Evolutionary conservation across 2,888 invertebrate species (phyloP), one percentile per base, ranked within the genome.

Genomic region (Erebia ligea): DNA sequence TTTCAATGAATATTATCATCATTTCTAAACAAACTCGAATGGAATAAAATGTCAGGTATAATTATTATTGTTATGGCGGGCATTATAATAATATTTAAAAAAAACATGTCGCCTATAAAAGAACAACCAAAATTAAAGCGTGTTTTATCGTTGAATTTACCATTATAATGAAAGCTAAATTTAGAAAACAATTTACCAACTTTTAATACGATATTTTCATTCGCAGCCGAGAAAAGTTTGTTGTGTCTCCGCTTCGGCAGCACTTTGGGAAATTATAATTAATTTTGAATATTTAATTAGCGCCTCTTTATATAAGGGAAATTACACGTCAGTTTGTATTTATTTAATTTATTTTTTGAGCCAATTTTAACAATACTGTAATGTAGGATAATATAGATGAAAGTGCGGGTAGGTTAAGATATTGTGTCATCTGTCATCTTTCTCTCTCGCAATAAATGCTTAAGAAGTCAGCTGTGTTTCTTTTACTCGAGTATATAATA

Each of bases 201-300:
- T 58, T 58, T 58, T 58, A 58, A 58, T 9, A 34, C 34, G 57
- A n/a, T 58, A 34, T 58, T 58, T 58, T 58, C 34, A 34, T n/a
- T 54, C 54, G 17, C 54, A 54, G 45, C 11, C 2, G 17, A 5
- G 21, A 56, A 58, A 58, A 58, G 57, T 58, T 58, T 34, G 57
- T n/a, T 34, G 57, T 58, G 15, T 34, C 34, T 34, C 34, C 19
- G 19, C 25, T 58, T 15, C 34, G 15, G 34, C 57, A 15, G 15
- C 34, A 34, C 57, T 25, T n/a, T n/a, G 34, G 57, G 9, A 58
- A 34, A 34, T 58, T 13, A 58, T 57, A 57, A 58, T 58, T 58
- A 58, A 34, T 58, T 58, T 58, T 58, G 34, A 58, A 58, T 34
- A 25, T 58, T 58, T 58, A 58, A 58, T 58, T 58, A 58, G 34